Evolutionary conservation across 2,797 vertebrate species (phyloP).

Genomic region (Oreortyx pictus): DNA sequence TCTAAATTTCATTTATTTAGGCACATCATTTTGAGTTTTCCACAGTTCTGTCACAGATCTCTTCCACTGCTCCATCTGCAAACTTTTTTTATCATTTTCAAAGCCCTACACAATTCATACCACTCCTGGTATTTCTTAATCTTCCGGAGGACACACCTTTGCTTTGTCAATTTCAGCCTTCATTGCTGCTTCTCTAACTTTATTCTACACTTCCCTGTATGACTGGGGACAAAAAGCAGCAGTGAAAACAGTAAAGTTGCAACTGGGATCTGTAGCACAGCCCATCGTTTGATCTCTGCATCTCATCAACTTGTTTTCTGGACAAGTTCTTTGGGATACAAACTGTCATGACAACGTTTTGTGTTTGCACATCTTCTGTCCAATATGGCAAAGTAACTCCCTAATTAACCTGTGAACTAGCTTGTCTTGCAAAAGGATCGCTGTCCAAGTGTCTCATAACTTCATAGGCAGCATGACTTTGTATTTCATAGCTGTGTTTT

Average conservation of each 20-base stretch:
- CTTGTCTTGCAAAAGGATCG: not conserved
- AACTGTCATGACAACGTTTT: fast-evolving
- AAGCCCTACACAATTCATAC: not conserved
- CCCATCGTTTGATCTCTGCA: not conserved
- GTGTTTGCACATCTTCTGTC: not conserved
- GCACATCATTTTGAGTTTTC: not conserved
- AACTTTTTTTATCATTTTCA: conserved; percentile 16
- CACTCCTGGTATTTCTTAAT: not conserved
- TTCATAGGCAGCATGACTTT: not conserved
- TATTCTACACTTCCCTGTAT: not conserved
- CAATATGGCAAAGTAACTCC: not conserved
- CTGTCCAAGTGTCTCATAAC: not conserved
- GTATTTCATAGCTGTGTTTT: not conserved
- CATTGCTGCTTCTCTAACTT: not conserved
- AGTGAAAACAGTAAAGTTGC: not conserved
- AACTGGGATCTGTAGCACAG: not conserved
- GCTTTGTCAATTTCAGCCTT: not conserved
- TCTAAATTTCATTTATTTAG: not conserved
- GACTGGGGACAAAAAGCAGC: not conserved
- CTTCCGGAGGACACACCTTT: not conserved
- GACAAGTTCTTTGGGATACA: not conserved
- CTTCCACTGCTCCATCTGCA: not conserved
- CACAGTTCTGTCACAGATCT: not conserved
- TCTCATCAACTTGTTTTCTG: not conserved
- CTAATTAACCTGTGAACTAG: not conserved